Conservation (phyloP, 2,797 vertebrate species). For the Selene dorsalis region DNA sequence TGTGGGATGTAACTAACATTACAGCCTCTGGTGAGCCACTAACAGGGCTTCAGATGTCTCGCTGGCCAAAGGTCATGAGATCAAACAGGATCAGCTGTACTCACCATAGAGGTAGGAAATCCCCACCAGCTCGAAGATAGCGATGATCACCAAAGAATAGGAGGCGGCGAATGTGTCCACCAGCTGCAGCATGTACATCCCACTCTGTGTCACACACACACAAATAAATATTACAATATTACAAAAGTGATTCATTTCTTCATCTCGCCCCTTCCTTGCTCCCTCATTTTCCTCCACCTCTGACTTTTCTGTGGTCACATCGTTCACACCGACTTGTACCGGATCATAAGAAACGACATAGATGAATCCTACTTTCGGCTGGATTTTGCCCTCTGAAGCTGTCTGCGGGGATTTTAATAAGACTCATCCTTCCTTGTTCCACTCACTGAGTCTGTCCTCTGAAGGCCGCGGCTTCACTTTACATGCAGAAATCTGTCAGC, state of each 20-base stretch:
- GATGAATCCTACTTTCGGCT: slow-evolving; percentile 14
- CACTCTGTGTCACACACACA: slow-evolving; percentile 83
- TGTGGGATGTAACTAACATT: slow-evolving; percentile 9
- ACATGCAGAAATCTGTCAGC: slow-evolving; percentile 44
- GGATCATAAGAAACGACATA: slow-evolving; percentile 34
- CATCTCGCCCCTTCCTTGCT: not conserved
- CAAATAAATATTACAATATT: slow-evolving; percentile 3
- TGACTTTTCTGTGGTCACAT: not conserved
- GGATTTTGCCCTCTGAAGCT: slow-evolving; percentile 34
- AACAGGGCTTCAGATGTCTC: not conserved
- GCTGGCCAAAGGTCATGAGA: slow-evolving; percentile 1
- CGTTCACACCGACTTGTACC: slow-evolving; percentile 15
- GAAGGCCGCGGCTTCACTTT: slow-evolving; percentile 20
- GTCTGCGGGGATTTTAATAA: slow-evolving; percentile 50
- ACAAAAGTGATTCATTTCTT: not conserved
- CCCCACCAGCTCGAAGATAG: slow-evolving; percentile 96
- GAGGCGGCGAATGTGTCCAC: slow-evolving; percentile 97
- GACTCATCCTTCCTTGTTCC: slow-evolving; percentile 43
- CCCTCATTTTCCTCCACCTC: not conserved
- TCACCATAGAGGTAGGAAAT: slow-evolving; percentile 97
- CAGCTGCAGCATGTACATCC: slow-evolving; percentile 98
- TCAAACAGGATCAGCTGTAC: slow-evolving; percentile 44
- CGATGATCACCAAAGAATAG: slow-evolving; percentile 97
- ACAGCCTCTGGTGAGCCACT: not conserved
- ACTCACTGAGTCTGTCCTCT: slow-evolving; percentile 34